Evolutionary conservation across 2,113 vertebrate genomes (phyloP), one percentile per base, ranked within the genome.

Genomic region (Oncorhynchus nerka): DNA sequence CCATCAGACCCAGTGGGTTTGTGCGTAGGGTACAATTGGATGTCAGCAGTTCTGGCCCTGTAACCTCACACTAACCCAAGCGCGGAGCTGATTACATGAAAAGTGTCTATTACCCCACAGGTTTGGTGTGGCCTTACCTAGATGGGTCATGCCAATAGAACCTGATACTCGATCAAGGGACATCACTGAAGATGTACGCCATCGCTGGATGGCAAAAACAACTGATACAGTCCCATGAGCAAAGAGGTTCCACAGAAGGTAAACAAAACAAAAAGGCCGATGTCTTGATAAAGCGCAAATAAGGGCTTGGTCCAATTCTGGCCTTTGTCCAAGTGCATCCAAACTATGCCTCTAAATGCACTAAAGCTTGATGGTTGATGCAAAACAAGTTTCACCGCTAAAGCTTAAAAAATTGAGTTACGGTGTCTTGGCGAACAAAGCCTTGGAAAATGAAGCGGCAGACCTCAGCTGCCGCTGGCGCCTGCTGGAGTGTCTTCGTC

Each of bases 71-170:
- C 73, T 61, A 73, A 82, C 70, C 70, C 73, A 69, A 75, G 51
- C 75, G 68, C 28, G 55, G 26, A 24, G 66, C 19, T 70, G 62
- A 57, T 82, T 61, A 24, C 49, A 62, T 30, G 65, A 39, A 55
- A 61, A 59, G 74, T 70, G 79, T 79, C 69, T 70, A 61, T 80
- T 84, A 61, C 75, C 71, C 73, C 82, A 61, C 74, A 39, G 81
- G 75, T 84, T 71, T 4, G 84, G 92, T 92, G 89, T 92, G 79
- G 77, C 26, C 77, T 93, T 92, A 90, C 91, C 39, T 5, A 80
- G 74, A 64, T 64, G 78, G 82, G 75, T 86, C 71, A 77, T 68
- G 70, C 75, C 32, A 71, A 83, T 74, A 81, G 0, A 90, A 92
- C 84, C 78, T 72, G 87, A 92, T 88, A 89, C 86, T 19, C 45